Percentiles rank a stretch among this genome's conserved stretches.
Conservation (phyloP, 1,140 invertebrate genomes). For the Andrena cerasifolii region DNA sequence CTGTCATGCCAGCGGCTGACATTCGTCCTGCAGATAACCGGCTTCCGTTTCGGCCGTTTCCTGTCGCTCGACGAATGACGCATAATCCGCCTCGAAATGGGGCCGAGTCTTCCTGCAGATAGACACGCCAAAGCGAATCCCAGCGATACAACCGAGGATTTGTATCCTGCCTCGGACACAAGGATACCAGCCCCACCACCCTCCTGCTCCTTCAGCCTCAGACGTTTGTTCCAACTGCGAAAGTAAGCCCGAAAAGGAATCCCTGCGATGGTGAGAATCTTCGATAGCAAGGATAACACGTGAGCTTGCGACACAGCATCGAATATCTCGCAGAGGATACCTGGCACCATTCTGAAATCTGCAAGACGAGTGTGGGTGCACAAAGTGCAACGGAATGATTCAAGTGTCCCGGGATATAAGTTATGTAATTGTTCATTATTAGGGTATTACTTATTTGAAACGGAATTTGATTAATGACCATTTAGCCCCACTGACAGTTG, state of each 20-base stretch:
- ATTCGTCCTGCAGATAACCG: conserved; percentile 50
- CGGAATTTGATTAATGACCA: no score
- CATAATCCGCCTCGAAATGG: conserved; percentile 52
- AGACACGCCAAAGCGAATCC: conserved; percentile 47
- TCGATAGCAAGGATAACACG: background rate
- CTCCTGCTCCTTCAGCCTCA: background rate
- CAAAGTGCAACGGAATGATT: background rate
- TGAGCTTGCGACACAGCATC: background rate
- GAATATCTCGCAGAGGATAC: background rate
- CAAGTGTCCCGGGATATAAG: background rate
- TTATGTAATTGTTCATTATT: no score
- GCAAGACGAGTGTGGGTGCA: background rate
- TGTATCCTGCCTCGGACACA: conserved; percentile 19
- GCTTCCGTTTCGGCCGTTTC: conserved; percentile 53
- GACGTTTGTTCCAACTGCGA: background rate
- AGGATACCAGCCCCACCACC: background rate
- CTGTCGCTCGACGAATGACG: conserved; percentile 54
- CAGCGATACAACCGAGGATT: conserved; percentile 46
- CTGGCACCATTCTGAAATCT: background rate
- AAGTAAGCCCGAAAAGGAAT: conserved; percentile 33
- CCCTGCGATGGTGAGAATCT: no score
- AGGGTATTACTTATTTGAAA: no score
- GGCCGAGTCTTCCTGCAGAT: conserved; percentile 37
- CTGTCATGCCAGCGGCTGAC: conserved; percentile 48
- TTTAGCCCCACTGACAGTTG: no score